Evolutionary conservation across 2,797 vertebrate species (phyloP).

Genomic region (Astyanax mexicanus): DNA sequence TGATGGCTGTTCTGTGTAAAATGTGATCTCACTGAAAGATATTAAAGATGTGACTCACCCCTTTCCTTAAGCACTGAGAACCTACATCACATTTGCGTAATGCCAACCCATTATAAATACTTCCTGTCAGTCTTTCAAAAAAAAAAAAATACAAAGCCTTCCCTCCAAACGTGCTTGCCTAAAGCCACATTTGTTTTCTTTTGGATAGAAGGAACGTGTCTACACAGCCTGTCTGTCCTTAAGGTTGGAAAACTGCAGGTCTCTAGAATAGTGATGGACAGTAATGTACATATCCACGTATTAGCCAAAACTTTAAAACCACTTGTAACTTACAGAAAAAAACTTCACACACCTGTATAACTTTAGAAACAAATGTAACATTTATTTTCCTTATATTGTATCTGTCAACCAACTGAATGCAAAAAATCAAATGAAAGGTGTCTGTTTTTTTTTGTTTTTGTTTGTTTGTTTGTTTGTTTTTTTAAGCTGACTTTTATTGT

Average conservation of each 20-base stretch:
- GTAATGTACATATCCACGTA: background rate
- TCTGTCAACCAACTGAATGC: no score
- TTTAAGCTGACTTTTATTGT: no score
- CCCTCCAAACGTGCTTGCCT: constrained; percentile 23
- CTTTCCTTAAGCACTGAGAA: constrained; percentile 46
- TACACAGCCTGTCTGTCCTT: constrained; percentile 1
- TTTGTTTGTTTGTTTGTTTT: no score
- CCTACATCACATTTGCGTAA: constrained; percentile 68
- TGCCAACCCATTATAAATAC: constrained; percentile 53
- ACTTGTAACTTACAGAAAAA: no score
- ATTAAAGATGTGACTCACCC: constrained; percentile 60
- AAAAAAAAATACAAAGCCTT: constrained; percentile 44
- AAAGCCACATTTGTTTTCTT: constrained; percentile 25
- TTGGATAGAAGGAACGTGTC: background rate
- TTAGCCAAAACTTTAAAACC: background rate
- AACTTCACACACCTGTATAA: no score
- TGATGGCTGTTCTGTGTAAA: constrained; percentile 14
- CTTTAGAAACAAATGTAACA: no score
- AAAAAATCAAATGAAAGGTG: no score
- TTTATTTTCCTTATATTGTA: no score
- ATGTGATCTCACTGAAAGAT: constrained; percentile 51
- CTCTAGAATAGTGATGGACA: background rate
- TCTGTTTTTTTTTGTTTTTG: no score
- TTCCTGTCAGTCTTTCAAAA: constrained; percentile 63
- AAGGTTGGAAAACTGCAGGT: background rate